A percentile compares a stretch with the other conserved stretches of the same genome.
phyloP scores from a whole-genome alignment of 2,797 vertebrate species.

The Thamnophis elegans region DNA sequence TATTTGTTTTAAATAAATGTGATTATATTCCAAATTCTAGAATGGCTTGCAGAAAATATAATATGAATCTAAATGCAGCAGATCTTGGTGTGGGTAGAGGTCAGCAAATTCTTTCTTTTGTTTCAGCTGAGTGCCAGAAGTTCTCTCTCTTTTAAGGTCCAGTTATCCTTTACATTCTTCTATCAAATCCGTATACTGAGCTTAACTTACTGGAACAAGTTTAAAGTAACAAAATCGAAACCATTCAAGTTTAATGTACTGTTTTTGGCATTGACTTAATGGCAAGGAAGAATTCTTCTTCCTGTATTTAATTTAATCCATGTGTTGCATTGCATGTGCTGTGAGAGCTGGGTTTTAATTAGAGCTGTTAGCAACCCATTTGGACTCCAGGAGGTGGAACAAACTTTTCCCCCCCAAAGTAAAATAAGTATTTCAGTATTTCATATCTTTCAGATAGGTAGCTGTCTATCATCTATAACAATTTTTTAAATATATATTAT shows the following conservation, averaged over 20 bases:
- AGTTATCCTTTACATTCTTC: conserved; percentile 13
- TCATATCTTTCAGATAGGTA: background rate
- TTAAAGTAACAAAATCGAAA: conserved; percentile 40
- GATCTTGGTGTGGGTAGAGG: background rate
- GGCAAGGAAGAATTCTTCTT: conserved; percentile 46
- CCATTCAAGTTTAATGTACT: conserved; percentile 34
- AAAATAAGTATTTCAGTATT: conserved; percentile 9
- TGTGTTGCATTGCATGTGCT: conserved; percentile 30
- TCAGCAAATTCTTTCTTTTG: background rate
- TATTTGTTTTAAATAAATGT: conserved; percentile 16
- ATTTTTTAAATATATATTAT: background rate
- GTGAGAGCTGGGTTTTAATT: conserved; percentile 47
- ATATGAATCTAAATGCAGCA: background rate
- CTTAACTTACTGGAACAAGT: conserved; percentile 19
- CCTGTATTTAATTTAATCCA: conserved; percentile 61
- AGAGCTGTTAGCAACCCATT: conserved; percentile 49
- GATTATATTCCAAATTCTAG: conserved; percentile 8
- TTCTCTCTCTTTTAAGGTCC: background rate
- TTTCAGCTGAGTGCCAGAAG: background rate
- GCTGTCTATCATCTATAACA: conserved; percentile 4
- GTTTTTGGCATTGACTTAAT: conserved; percentile 57
- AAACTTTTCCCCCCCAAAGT: conserved; percentile 35
- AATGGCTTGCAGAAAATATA: background rate
- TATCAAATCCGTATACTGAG: background rate
- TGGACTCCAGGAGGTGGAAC: conserved; percentile 52